Conservation (phyloP, 2,113 vertebrate species). For the Toxotes chatareus region DNA sequence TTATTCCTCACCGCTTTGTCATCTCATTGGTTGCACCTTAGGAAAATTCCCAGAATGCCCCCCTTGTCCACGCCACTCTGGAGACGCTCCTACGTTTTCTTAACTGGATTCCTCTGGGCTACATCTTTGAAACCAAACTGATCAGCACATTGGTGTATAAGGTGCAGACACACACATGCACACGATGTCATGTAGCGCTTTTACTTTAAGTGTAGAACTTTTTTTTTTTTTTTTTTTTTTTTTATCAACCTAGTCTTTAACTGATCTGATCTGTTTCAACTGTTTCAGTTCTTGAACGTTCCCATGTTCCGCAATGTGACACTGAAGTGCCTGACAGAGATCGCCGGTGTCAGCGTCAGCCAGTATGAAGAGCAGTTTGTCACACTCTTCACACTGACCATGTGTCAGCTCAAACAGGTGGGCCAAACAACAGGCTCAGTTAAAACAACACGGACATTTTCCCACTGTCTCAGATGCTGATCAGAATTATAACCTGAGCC, state of each 20-base stretch:
- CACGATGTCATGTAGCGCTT: neutral
- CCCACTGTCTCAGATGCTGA: no score
- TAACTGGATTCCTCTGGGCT: conserved; percentile 99
- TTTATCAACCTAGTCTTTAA: neutral
- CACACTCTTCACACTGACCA: conserved; percentile 96
- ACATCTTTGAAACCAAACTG: conserved; percentile 99
- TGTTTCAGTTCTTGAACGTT: conserved; percentile 94
- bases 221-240: neutral
- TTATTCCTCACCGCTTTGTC: conserved; percentile 11
- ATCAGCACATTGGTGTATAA: conserved; percentile 99
- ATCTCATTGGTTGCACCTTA: conserved; percentile 67
- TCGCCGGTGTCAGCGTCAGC: conserved; percentile 97
- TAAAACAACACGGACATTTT: neutral
- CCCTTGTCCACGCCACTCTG: conserved; percentile 96
- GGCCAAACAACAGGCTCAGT: neutral
- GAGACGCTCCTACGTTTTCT: conserved; percentile 97
- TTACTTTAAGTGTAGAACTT: neutral
- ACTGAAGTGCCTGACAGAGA: conserved; percentile 99
- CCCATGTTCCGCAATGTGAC: conserved; percentile 99
- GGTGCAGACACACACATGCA: conserved; percentile 77
- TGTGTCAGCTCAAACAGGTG: conserved; percentile 99
- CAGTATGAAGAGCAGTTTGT: conserved; percentile 99
- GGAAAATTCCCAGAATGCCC: conserved; percentile 99
- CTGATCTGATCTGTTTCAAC: neutral
- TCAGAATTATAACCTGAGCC: neutral